Conservation (phyloP, 2,113 vertebrate genomes). For the Antennarius striatus region DNA sequence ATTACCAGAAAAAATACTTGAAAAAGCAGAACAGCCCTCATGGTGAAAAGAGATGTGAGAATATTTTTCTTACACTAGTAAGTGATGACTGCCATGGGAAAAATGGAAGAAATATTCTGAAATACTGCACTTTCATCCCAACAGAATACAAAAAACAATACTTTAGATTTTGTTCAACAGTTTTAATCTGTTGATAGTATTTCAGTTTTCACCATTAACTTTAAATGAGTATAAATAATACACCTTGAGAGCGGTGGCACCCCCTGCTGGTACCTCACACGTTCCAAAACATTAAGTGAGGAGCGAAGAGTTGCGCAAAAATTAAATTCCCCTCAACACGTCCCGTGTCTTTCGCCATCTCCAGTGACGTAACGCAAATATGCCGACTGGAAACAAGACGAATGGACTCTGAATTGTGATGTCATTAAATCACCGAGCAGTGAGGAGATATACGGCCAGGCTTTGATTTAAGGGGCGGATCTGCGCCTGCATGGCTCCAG, state of each 20-base stretch:
- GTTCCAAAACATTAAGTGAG: neutral
- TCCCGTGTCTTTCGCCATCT: neutral
- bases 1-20: too few relatives aligned
- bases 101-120: too few relatives aligned
- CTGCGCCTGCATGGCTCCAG: constrained; percentile 40
- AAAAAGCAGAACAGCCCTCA: too few relatives aligned
- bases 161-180: too few relatives aligned
- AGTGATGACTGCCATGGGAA: too few relatives aligned
- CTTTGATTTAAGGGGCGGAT: constrained; percentile 30
- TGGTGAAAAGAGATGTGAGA: too few relatives aligned
- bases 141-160: too few relatives aligned
- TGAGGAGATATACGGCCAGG: neutral
- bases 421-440: neutral
- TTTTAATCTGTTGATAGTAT: too few relatives aligned
- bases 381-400: neutral
- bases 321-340: neutral
- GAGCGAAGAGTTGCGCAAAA: neutral
- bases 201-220: neutral
- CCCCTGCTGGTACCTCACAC: constrained; percentile 38
- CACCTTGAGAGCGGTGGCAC: constrained; percentile 20
- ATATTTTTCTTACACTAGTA: too few relatives aligned
- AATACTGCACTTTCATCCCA: too few relatives aligned
- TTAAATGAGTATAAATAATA: neutral
- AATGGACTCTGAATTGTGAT: neutral
- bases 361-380: neutral